Evolutionary conservation across 2,888 invertebrate species (phyloP).

Genomic region (Cantharis flavilabris): DNA sequence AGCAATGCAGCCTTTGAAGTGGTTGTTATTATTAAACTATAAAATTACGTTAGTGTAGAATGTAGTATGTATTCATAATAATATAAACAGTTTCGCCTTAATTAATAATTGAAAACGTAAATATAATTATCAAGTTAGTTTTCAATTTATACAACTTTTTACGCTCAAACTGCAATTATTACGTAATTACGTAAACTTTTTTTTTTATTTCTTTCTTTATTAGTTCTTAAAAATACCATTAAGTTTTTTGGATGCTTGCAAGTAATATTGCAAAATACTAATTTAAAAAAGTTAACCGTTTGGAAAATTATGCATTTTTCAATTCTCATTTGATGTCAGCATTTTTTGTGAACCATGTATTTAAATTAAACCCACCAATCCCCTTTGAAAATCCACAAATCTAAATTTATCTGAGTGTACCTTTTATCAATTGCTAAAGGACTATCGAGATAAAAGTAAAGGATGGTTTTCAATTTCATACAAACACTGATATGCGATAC

Average conservation of each 20-base stretch:
- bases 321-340: neutral
- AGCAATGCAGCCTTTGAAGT: neutral
- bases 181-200: neutral
- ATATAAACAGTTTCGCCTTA: neutral
- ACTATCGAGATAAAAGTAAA: neutral
- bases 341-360: neutral
- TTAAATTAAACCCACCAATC: neutral
- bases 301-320: neutral
- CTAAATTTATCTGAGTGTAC: neutral
- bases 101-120: neutral
- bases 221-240: neutral
- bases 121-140: neutral
- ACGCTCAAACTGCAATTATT: neutral
- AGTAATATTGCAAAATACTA: neutral
- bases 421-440: neutral
- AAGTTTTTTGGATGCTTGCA: neutral
- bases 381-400: neutral
- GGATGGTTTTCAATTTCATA: neutral
- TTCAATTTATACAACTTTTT: neutral
- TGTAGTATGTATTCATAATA: neutral
- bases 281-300: neutral
- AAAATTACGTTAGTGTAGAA: neutral
- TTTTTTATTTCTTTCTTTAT: no score
- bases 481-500: neutral
- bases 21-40: neutral